These are phyloP conservation scores for Argentina silus DNA, from an alignment of 2,797 vertebrate species.

Conservation along the genomic window DNA sequence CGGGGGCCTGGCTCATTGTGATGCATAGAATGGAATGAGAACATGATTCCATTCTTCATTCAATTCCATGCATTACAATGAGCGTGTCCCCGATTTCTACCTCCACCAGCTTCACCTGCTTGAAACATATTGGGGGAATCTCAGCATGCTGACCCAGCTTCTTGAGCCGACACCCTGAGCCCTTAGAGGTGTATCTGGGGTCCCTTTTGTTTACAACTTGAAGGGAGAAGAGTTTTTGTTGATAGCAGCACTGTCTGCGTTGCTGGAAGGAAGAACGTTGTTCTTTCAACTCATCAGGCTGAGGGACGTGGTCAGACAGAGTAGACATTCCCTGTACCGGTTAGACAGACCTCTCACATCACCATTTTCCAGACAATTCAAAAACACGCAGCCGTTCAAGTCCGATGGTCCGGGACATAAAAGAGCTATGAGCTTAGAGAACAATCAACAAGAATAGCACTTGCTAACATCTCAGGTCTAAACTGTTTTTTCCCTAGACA, in stretches of 20 bases:
- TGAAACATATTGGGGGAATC: slow-evolving; percentile 33
- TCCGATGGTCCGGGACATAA: not conserved
- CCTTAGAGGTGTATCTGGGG: slow-evolving; percentile 29
- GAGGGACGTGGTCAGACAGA: not conserved
- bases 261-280: not conserved
- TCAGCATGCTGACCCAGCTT: slow-evolving; percentile 32
- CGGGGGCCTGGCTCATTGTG: too few species aligned
- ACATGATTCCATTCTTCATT: too few species aligned
- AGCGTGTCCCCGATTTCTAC: not conserved
- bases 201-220: slow-evolving; percentile 1
- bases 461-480: slow-evolving; percentile 77
- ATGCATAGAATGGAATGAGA: too few species aligned
- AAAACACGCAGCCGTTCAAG: not conserved
- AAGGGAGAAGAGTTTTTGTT: slow-evolving; percentile 9
- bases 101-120: not conserved
- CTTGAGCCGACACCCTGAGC: slow-evolving; percentile 29
- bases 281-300: not conserved
- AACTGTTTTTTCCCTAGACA: slow-evolving; percentile 43
- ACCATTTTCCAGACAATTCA: not conserved
- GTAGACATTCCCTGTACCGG: not conserved
- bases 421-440: not conserved
- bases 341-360: not conserved
- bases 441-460: slow-evolving; percentile 54
- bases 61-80: too few species aligned
- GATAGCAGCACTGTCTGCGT: slow-evolving; percentile 9